Evolutionary conservation across 2,888 invertebrate genomes (phyloP).

Genomic region (Entomobrya multifasciata): DNA sequence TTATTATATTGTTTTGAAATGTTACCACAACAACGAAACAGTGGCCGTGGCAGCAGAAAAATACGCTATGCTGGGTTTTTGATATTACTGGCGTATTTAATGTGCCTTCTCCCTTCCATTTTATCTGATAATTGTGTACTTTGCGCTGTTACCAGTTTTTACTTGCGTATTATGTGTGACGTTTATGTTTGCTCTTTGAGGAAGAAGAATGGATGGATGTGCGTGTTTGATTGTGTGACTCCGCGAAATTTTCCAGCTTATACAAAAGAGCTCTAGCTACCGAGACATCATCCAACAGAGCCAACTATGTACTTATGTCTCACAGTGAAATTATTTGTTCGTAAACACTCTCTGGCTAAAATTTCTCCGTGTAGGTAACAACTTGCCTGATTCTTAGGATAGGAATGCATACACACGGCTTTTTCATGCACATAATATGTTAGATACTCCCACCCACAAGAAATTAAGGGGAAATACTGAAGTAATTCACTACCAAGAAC

Average conservation of each 20-base stretch:
- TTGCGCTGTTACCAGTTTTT: neutral
- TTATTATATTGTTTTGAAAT: slow-evolving; percentile 16
- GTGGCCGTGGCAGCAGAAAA: neutral
- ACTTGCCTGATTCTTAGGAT: neutral
- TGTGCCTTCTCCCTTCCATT: neutral
- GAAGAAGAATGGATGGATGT: slow-evolving; percentile 23
- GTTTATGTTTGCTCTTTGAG: neutral
- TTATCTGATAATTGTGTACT: slow-evolving; percentile 7
- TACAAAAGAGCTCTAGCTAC: too few relatives aligned
- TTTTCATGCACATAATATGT: neutral
- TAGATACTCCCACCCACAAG: neutral
- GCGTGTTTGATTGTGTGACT: slow-evolving; percentile 30
- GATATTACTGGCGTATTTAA: neutral
- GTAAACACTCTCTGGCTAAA: too few relatives aligned
- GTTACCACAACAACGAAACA: slow-evolving; percentile 9
- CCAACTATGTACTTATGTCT: too few relatives aligned
- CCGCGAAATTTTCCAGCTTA: too few relatives aligned
- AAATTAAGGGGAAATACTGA: slow-evolving; percentile 6
- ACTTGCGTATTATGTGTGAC: neutral
- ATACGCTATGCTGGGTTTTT: neutral
- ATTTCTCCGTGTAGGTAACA: slow-evolving; percentile 25
- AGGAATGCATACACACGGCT: neutral
- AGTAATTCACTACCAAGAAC: slow-evolving; percentile 23
- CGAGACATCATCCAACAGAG: too few relatives aligned
- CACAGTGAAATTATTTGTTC: neutral